Conservation (phyloP, 2,797 vertebrate species). For the Pygocentrus nattereri region DNA sequence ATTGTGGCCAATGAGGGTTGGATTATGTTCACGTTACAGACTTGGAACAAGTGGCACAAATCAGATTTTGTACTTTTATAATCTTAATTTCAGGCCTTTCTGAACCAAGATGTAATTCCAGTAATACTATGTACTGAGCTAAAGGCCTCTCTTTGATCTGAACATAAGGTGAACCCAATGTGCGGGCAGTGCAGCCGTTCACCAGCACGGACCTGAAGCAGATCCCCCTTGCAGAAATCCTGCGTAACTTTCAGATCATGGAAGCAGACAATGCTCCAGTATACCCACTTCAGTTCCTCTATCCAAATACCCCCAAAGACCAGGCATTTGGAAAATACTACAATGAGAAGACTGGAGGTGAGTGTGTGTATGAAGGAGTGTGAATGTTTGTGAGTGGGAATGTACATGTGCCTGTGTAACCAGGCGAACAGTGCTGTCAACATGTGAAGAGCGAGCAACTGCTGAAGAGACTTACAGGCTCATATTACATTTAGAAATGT, state of each 20-base stretch:
- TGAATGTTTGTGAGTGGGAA: background rate
- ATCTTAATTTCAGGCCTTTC: no score
- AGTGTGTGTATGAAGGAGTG: conserved; percentile 7
- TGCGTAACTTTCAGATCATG: conserved; percentile 87
- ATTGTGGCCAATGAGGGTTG: no score
- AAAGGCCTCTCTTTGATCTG: background rate
- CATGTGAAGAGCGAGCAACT: background rate
- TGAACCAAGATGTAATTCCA: no score
- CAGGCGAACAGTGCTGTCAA: no score
- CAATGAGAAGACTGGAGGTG: conserved; percentile 76
- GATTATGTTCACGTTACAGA: no score
- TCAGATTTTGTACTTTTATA: no score
- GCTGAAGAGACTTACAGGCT: no score
- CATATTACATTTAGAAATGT: no score
- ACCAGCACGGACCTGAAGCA: conserved; percentile 82
- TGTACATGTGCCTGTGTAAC: background rate
- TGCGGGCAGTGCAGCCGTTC: conserved; percentile 89
- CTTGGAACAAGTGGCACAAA: no score
- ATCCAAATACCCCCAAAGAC: conserved; percentile 85
- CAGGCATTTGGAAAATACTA: conserved; percentile 89
- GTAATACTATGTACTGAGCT: background rate
- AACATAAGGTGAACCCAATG: conserved; percentile 73
- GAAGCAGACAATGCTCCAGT: conserved; percentile 85
- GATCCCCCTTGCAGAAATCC: conserved; percentile 90
- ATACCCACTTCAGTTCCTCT: conserved; percentile 88